Percentiles rank a stretch among this genome's conserved stretches.
Conservation (phyloP, 92 coral and sea anemone genomes). For the Metridium senile region DNA sequence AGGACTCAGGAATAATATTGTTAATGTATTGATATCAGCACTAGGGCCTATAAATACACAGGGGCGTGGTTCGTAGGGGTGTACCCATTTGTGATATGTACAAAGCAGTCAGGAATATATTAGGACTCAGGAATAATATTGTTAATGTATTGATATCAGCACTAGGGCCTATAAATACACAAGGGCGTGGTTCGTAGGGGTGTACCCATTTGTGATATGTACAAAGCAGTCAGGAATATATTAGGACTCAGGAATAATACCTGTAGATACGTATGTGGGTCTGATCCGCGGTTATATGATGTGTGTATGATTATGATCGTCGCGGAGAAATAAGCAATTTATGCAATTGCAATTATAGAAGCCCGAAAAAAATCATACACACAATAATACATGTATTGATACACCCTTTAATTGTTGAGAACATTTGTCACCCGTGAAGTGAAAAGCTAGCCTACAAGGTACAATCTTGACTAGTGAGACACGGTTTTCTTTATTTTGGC, state of each 20-base stretch:
- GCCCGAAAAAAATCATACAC: too few species aligned
- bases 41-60: neutral
- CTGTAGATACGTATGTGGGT: too few species aligned
- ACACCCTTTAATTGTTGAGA: too few species aligned
- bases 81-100: neutral
- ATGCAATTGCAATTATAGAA: too few species aligned
- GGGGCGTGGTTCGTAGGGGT: neutral
- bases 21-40: conserved; percentile 14
- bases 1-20: conserved; percentile 23
- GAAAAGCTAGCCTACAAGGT: too few species aligned
- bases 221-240: conserved; percentile 10
- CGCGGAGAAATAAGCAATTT: too few species aligned
- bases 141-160: conserved; percentile 19
- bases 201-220: neutral
- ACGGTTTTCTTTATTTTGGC: too few species aligned
- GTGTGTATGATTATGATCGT: too few species aligned
- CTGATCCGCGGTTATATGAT: too few species aligned
- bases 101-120: conserved; percentile 7
- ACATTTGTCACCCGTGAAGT: too few species aligned
- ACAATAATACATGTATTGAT: too few species aligned
- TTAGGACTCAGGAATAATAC: conserved; percentile 22
- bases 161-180: neutral
- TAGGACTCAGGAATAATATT: conserved; percentile 22
- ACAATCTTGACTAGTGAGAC: too few species aligned
- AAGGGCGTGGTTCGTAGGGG: conserved; percentile 1